Percentiles rank a stretch among this genome's conserved stretches.
These are phyloP conservation scores for Leucoraja erinaceus DNA, from an alignment of 2,113 vertebrate genomes.

Conservation along the genomic window DNA sequence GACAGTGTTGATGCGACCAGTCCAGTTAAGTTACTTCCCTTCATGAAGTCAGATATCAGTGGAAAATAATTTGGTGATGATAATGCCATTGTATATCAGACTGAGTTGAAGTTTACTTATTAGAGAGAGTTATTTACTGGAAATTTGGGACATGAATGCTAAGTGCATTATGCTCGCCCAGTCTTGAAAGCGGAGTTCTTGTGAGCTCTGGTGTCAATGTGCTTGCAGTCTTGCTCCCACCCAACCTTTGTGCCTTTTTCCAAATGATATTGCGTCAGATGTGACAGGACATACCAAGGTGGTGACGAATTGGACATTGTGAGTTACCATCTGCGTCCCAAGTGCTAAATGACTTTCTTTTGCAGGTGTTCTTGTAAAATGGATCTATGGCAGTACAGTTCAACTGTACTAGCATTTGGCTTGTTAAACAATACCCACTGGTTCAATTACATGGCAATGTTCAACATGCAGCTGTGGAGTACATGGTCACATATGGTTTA, in stretches of 20 bases:
- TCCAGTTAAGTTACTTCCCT: no score
- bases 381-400: not conserved
- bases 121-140: not conserved
- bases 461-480: not conserved
- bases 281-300: not conserved
- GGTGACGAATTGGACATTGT: not conserved
- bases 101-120: not conserved
- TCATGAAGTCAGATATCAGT: not conserved
- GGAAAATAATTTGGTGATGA: not conserved
- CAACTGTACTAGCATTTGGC: not conserved
- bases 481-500: not conserved
- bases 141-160: not conserved
- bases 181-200: not conserved
- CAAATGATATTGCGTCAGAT: not conserved
- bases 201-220: not conserved
- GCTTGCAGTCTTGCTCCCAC: not conserved
- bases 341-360: not conserved
- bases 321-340: not conserved
- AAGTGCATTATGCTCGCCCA: not conserved
- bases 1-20: not conserved
- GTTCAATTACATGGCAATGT: not conserved
- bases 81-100: not conserved
- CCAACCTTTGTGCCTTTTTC: not conserved
- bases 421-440: not conserved
- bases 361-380: conserved; percentile 22